These are phyloP conservation scores for Parascotia fuliginaria DNA, from an alignment of 2,888 invertebrate species.

Conservation along the genomic window DNA sequence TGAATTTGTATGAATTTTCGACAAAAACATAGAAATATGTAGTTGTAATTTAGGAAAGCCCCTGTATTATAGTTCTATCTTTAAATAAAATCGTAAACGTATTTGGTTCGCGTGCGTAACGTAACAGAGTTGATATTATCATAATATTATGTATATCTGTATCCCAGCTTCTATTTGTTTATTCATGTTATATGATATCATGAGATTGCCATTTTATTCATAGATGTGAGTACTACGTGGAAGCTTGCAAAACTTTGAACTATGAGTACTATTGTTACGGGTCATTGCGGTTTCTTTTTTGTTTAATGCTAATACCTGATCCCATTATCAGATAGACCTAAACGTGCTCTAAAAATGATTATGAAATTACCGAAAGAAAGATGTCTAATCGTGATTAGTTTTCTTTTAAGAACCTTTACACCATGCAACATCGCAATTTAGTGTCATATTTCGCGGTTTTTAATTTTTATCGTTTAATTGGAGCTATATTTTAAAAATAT, in stretches of 20 bases:
- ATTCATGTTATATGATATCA: constrained; percentile 20
- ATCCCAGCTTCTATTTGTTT: constrained; percentile 18
- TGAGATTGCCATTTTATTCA: constrained; percentile 19
- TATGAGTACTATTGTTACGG: neutral
- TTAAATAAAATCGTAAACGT: constrained; percentile 2
- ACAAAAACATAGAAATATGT: neutral
- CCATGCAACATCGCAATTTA: no score
- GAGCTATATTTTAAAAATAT: no score
- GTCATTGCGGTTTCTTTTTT: no score
- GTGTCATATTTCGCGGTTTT: no score
- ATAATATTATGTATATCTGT: constrained; percentile 29
- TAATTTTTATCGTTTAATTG: no score
- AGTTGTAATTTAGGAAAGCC: neutral
- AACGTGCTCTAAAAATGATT: no score
- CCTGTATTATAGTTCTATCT: neutral
- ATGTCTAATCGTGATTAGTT: no score
- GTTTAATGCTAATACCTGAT: no score
- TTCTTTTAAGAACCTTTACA: no score
- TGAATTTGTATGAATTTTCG: no score
- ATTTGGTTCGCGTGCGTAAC: constrained; percentile 17
- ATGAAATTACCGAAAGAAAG: no score
- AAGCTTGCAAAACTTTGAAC: neutral
- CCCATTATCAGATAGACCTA: no score
- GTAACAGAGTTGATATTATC: constrained; percentile 24
- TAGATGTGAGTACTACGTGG: neutral